phyloP scores from a whole-genome alignment of 2,797 vertebrate species.

The Distichodus sexfasciatus region DNA sequence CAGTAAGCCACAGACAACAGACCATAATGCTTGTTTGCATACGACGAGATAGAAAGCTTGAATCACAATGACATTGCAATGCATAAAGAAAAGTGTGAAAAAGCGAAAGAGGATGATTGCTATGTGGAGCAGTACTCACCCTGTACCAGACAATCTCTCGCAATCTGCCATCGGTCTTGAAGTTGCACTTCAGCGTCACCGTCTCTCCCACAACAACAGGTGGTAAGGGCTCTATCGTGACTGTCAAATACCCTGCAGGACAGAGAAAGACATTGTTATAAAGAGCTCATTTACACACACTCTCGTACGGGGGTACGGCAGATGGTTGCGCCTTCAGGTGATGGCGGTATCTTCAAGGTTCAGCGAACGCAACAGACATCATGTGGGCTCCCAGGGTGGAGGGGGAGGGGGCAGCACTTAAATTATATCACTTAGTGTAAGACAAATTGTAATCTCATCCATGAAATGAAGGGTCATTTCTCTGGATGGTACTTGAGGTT shows the following conservation, averaged over 20 bases:
- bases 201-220: constrained; percentile 96
- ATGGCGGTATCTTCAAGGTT: neutral
- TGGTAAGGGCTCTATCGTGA: constrained; percentile 94
- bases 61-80: too few relatives aligned
- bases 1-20: too few relatives aligned
- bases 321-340: too few relatives aligned
- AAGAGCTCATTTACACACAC: constrained; percentile 25
- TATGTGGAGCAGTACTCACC: constrained; percentile 75
- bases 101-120: neutral
- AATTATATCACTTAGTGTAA: constrained; percentile 3
- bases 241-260: constrained; percentile 89
- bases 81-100: neutral
- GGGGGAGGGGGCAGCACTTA: neutral
- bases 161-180: constrained; percentile 96
- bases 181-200: constrained; percentile 98
- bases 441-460: neutral
- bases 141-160: constrained; percentile 98
- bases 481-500: neutral
- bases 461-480: neutral
- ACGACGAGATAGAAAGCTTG: too few relatives aligned
- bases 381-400: neutral
- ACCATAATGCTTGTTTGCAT: too few relatives aligned
- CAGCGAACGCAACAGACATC: neutral
- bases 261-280: constrained; percentile 22
- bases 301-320: neutral